Conservation (phyloP, 1,140 invertebrate genomes). For the Antheraea mylitta region DNA sequence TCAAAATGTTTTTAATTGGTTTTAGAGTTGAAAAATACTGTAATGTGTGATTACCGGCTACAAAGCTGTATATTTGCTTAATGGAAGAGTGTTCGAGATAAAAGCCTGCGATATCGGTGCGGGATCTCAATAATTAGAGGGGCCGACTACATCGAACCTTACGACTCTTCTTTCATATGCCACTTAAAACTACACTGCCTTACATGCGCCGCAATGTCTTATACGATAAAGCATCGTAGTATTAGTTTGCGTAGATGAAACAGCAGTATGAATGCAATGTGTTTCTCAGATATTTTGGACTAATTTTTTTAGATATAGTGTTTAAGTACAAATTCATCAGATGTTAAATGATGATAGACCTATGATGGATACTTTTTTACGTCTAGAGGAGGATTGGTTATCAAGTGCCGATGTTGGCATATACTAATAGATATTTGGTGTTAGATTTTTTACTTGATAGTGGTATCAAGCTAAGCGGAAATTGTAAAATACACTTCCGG, state of each 20-base stretch:
- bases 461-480: too few relatives aligned
- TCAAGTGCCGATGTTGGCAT: too few relatives aligned
- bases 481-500: too few relatives aligned
- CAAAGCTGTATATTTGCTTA: slow-evolving; percentile 76
- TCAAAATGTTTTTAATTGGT: slow-evolving; percentile 77
- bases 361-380: too few relatives aligned
- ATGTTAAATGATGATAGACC: too few relatives aligned
- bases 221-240: neutral
- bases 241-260: neutral
- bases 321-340: too few relatives aligned
- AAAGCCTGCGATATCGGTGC: slow-evolving; percentile 66
- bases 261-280: neutral
- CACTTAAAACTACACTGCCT: slow-evolving; percentile 70
- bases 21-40: slow-evolving; percentile 66
- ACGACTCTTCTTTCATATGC: slow-evolving; percentile 54
- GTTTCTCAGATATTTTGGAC: too few relatives aligned
- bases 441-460: too few relatives aligned
- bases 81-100: slow-evolving; percentile 72
- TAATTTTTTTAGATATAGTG: too few relatives aligned
- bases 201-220: slow-evolving; percentile 1
- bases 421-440: too few relatives aligned
- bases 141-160: slow-evolving; percentile 30
- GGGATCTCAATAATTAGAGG: slow-evolving; percentile 71
- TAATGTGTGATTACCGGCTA: slow-evolving; percentile 65
- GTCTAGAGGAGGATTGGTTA: too few relatives aligned